Percentiles rank a stretch among this genome's conserved stretches.
These are phyloP conservation scores for Petaurus breviceps DNA, from an alignment of 2,113 vertebrate genomes.

Conservation along the genomic window DNA sequence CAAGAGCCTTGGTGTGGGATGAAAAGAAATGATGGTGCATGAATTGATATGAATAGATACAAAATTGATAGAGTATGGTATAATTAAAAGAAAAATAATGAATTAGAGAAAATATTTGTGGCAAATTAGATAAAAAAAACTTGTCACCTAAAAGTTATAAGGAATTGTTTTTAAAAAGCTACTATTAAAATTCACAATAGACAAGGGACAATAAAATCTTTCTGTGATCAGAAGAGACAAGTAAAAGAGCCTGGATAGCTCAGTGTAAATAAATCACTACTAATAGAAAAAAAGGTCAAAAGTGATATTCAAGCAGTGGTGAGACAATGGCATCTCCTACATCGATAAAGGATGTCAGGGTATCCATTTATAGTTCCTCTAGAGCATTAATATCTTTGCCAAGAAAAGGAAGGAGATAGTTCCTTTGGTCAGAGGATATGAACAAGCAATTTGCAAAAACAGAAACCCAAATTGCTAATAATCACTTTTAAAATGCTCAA, in stretches of 20 bases:
- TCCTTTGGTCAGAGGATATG: not conserved
- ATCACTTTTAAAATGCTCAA: not conserved
- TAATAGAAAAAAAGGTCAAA: not conserved
- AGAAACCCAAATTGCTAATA: not conserved
- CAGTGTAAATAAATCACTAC: not conserved
- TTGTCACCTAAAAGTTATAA: not conserved
- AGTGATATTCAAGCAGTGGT: not conserved
- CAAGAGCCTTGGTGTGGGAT: not conserved
- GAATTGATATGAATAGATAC: not conserved
- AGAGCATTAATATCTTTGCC: slow-evolving; percentile 31
- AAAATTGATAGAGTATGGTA: not conserved
- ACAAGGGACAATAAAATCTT: not conserved
- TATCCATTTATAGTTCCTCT: not conserved
- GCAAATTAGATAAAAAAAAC: not conserved
- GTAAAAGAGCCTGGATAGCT: not conserved
- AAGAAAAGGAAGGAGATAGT: not conserved
- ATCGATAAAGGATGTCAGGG: not conserved
- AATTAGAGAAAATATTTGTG: not conserved
- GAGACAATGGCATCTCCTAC: not conserved
- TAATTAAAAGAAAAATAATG: not conserved
- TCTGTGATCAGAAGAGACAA: not conserved
- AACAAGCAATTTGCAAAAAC: not conserved
- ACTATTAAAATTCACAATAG: not conserved
- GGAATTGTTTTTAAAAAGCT: not conserved
- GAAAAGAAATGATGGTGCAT: not conserved